Base-by-base conservation (phyloP, 64 coral and sea anemone genomes). In the Dendronephthya gigantea region DNA sequence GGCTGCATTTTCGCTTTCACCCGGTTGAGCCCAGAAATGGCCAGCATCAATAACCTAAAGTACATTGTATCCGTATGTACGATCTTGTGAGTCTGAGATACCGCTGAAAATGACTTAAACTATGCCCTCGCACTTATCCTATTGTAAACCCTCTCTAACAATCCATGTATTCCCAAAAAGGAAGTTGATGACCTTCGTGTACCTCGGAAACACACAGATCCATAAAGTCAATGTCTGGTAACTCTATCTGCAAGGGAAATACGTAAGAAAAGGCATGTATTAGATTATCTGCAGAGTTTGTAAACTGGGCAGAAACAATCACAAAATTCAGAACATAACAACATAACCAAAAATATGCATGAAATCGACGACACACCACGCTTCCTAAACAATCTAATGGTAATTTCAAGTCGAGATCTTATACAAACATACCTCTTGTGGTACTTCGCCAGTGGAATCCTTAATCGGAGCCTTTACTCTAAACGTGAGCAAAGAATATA, bases 41-140 rank as follows among this genome's bases (percentile, higher is more conserved):
- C 95, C 95, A 88, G 92, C 92, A 41, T 98, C 84, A 19, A 98
- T 81, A 35, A 91, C 89, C 94, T 97, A 55, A n/a, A n/a, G n/a
- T n/a, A n/a, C n/a, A n/a, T n/a, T n/a, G n/a, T n/a, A n/a, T n/a
- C n/a, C n/a, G n/a, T n/a, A n/a, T n/a, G n/a, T n/a, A n/a, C n/a
- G n/a, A n/a, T n/a, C n/a, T n/a, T n/a, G n/a, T n/a, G n/a, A n/a
- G n/a, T n/a, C n/a, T n/a, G n/a, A n/a, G n/a, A n/a, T n/a, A 86
- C 35, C 29, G 4, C 39, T 17, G 1, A 17, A 40, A 28, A 34
- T 38, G 48, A 45, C 41, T 11, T 45, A 11, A 45, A 45, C 41
- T 45, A 45, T n/a, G n/a, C n/a, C n/a, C n/a, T n/a, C n/a, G n/a
- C n/a, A n/a, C n/a, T n/a, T n/a, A n/a, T n/a, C n/a, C n/a, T n/a